A percentile compares a stretch with the other conserved stretches of the same genome.
Conservation (phyloP, 2,888 invertebrate species). For the Troglohyphantes excavatus region DNA sequence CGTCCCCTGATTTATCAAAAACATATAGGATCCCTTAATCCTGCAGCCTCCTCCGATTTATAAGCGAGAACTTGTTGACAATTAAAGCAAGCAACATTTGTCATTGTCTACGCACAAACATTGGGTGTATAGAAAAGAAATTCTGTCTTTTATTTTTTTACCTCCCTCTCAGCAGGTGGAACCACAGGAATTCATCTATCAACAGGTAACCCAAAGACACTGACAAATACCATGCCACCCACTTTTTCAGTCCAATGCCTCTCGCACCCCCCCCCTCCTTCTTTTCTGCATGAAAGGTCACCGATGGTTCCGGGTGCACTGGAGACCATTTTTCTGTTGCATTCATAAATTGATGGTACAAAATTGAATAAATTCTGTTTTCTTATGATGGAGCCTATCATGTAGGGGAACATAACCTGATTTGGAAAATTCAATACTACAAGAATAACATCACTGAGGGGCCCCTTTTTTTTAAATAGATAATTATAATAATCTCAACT, state of each 20-base stretch:
- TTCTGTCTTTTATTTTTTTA: constrained; percentile 32
- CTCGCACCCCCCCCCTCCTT: constrained; percentile 16
- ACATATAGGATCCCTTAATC: too few species aligned
- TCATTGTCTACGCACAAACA: constrained; percentile 19
- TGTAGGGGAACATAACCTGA: too few species aligned
- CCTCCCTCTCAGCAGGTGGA: constrained; percentile 46
- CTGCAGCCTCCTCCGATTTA: too few species aligned
- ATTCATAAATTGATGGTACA: too few species aligned
- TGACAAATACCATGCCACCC: constrained; percentile 75
- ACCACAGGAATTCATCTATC: constrained; percentile 65
- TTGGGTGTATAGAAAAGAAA: constrained; percentile 31
- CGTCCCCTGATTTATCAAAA: too few species aligned
- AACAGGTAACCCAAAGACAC: constrained; percentile 60
- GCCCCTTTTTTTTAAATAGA: too few species aligned
- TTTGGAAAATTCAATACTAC: too few species aligned
- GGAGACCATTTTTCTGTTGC: constrained; percentile 26
- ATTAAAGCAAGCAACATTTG: constrained; percentile 56
- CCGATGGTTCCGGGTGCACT: constrained; percentile 64
- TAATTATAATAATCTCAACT: too few species aligned
- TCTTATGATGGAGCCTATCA: too few species aligned
- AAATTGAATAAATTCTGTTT: too few species aligned
- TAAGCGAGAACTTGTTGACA: constrained; percentile 21
- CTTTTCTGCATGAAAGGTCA: constrained; percentile 58
- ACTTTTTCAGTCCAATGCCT: constrained; percentile 58
- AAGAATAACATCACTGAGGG: too few species aligned